Evolutionary conservation across 1,140 invertebrate genomes (phyloP).

Genomic region (Ceratoteleas bidentatus): DNA sequence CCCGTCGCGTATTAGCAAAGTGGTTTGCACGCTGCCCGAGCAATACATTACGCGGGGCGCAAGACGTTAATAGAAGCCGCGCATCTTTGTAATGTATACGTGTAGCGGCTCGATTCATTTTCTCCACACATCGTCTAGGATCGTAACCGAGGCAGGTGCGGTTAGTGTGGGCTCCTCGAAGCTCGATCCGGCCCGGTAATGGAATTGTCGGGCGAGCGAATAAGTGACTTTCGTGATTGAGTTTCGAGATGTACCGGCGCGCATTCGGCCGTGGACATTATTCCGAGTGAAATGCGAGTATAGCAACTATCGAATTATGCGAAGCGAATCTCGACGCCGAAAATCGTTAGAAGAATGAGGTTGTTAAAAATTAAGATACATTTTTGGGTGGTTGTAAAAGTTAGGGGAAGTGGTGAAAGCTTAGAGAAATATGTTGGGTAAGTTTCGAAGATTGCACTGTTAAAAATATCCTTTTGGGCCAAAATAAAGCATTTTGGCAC

Average conservation of each 20-base stretch:
- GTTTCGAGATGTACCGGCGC: conserved; percentile 59
- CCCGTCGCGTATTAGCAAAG: conserved; percentile 33
- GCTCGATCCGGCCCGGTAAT: conserved; percentile 62
- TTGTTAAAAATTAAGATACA: too few relatives aligned
- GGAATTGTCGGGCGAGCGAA: conserved; percentile 70
- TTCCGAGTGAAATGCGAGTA: conserved; percentile 48
- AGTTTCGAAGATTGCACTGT: too few relatives aligned
- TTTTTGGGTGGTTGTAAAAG: too few relatives aligned
- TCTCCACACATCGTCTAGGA: conserved; percentile 47
- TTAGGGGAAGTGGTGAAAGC: too few relatives aligned
- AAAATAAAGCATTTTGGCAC: too few relatives aligned
- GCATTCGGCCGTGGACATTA: conserved; percentile 52
- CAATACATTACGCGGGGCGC: conserved; percentile 30
- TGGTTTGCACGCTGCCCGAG: conserved; percentile 31
- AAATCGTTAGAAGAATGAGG: neutral
- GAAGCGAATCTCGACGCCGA: conserved; percentile 14
- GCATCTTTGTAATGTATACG: conserved; percentile 35
- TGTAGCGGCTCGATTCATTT: conserved; percentile 50
- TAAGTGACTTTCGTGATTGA: conserved; percentile 67
- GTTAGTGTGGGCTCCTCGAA: conserved; percentile 59
- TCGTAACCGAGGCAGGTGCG: conserved; percentile 56
- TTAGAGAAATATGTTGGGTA: too few relatives aligned
- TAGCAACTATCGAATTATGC: conserved; percentile 55
- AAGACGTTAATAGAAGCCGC: conserved; percentile 40
- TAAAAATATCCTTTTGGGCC: too few relatives aligned